Base-by-base conservation (phyloP, 2,113 vertebrate genomes). In the Chloropsis cyanopogon region DNA sequence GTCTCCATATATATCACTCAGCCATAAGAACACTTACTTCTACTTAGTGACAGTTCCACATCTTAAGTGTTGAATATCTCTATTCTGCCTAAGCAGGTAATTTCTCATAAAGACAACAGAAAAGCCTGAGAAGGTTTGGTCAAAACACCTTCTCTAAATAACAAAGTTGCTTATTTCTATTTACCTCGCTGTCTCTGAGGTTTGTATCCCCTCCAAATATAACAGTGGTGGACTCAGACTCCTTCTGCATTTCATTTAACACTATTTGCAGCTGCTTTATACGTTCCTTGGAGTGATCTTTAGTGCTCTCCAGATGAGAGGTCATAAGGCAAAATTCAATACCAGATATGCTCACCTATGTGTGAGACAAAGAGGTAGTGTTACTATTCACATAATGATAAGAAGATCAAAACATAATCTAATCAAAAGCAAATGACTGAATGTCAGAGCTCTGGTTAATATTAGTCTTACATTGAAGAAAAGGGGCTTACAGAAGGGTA, bases 151-250 rank as follows among this genome's bases (percentile, higher is more conserved):
- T 17, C 64, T 44, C 41, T 68, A 82, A 66, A 71, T 26, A 85
- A 65, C 18, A 29, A 66, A n/a, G 7, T 24, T 73, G 44, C 18
- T 88, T 42, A 79, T 46, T 90, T 57, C 41, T 76, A 88, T 97
- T 96, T 90, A 99, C 99, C 98, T 99, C 99, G 0, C 96, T 73
- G 69, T 99, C 99, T 92, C 99, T 97, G 71, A 99, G 98, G 95
- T 99, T 99, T 57, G 99, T 99, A 94, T 99, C 99, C 7, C 99
- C 99, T 80, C 98, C 99, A 96, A 99, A 99, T 94, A 99, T 96
- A 50, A 99, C 98, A 4, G 98, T 98, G 63, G 97, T 81, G 19
- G 98, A 98, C 54, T 98, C 97, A 0, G 98, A 97, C 10, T 96
- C 96, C 52, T 98, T 96, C 47, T 93, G 97, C 85, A 99, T 99